Base-by-base conservation (phyloP, 2,888 invertebrate genomes). In the Aphelenchoides bicaudatus region DNA sequence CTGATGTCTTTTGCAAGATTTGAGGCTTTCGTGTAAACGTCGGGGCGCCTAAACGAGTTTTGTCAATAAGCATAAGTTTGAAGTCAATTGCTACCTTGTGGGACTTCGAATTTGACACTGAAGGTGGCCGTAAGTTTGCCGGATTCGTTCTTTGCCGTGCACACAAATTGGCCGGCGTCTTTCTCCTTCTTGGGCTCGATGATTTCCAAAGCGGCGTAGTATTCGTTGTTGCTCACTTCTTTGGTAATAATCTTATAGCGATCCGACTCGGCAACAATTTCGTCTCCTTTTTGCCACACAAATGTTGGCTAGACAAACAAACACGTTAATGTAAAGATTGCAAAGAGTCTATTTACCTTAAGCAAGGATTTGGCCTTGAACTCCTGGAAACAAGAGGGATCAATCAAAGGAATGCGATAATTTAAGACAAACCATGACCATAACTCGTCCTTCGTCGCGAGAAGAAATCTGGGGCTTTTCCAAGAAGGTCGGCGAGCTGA, bases 391-490 rank as follows among this genome's bases (percentile, higher is more conserved):
- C n/a, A n/a, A n/a, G n/a, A n/a, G n/a, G n/a, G n/a, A n/a, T n/a
- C n/a, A n/a, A n/a, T n/a, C n/a, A n/a, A n/a, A n/a, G n/a, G n/a
- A n/a, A n/a, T n/a, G n/a, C n/a, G n/a, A n/a, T n/a, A n/a, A n/a
- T n/a, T n/a, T n/a, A n/a, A n/a, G n/a, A n/a, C n/a, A n/a, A n/a
- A n/a, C n/a, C 90, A 96, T 91, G 66, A 91, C 89, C 79, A 96
- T 91, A 75, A 93, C 86, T 74, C 93, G 93, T 75, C 93, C 94
- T 80, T 88, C 90, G 82, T 92, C 91, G 83, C 94, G 91, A 80
- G 96, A 96, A 84, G 93, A 91, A 83, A 98, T 98, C 83, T 90
- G 88, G 70, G 98, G 98, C 85, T 96, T 96, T 84, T 93, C 93
- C 80, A 92, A 86, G 82, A 98, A 96, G 28, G 90, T 90, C 59